Base-by-base conservation (phyloP, 2,113 vertebrate genomes). In the Thunnus maccoyii region DNA sequence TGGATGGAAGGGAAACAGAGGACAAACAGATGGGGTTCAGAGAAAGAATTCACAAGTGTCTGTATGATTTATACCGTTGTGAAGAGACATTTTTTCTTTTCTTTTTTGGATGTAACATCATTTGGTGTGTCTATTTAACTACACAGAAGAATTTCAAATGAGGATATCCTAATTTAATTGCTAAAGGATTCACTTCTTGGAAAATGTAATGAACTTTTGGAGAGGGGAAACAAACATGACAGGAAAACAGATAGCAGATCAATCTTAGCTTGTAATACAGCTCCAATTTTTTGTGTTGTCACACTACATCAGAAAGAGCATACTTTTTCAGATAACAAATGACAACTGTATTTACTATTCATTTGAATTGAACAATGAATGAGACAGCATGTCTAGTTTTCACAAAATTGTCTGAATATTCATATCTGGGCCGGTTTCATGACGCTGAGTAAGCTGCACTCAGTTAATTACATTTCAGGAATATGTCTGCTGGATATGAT, bases 11-110 rank as follows among this genome's bases (percentile, higher is more conserved):
- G 10, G 62, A 54, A 18, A 17, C n/a, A 27, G 16, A 57, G 36
- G 57, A 20, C 56, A 61, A 76, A 80, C 57, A 72, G 57, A 63
- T 25, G 54, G 78, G 17, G 44, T 72, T 69, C 10, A 62, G 56
- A 44, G 11, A 32, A 63, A 56, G 16, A 70, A 41, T 32, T 64
- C 41, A 14, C 12, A 46, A 55, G 57, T 48, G 76, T 69, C 52
- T 72, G 47, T 82, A 69, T 67, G 66, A 86, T 77, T 84, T 76
- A 75, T 25, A 56, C 6, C 30, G 12, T 5, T n/a, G 20, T 78
- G 4, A 22, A 16, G 63, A 36, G 32, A 5, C 36, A 9, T 41
- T 41, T 41, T 41, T 41, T 9, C 36, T 41, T 9, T 41, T 41
- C 9, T 36, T 36, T 4, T 72, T 32, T 72, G 5, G 22, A 51